phyloP scores from a whole-genome alignment of 35 echinoderm and acorn worm species.

The Apostichopus parvimensis region DNA sequence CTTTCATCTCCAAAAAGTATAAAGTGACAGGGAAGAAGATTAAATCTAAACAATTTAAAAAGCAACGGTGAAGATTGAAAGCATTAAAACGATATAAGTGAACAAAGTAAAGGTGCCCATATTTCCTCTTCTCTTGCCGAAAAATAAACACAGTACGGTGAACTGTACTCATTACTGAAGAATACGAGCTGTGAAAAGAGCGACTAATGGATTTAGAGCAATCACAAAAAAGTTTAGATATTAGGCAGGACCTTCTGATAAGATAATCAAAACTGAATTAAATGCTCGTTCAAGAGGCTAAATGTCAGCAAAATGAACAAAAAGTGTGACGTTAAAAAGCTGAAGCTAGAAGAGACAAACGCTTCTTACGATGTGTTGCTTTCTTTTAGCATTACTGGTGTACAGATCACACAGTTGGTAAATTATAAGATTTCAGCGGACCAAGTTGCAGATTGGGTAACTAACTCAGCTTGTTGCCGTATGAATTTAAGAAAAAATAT shows the following conservation, averaged over 20 bases:
- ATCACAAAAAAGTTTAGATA: not conserved
- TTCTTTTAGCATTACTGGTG: not conserved
- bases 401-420: too few relatives aligned
- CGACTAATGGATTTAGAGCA: not conserved
- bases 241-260: not conserved
- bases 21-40: slow-evolving; percentile 1
- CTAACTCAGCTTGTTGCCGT: too few relatives aligned
- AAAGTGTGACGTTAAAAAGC: not conserved
- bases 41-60: slow-evolving; percentile 8
- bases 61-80: not conserved
- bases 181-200: not conserved
- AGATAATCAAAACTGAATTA: not conserved
- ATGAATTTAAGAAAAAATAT: too few relatives aligned
- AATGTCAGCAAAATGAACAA: not conserved
- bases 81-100: slow-evolving; percentile 18
- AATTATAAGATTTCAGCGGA: too few relatives aligned
- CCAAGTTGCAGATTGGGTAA: too few relatives aligned
- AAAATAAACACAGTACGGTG: not conserved
- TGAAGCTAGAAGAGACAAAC: not conserved
- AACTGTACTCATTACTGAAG: not conserved
- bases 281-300: not conserved
- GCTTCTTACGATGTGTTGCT: not conserved
- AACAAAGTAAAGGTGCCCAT: not conserved
- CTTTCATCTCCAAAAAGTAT: not conserved
- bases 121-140: not conserved